Evolutionary conservation across 2,797 vertebrate genomes (phyloP), one percentile per base, ranked within the genome.

Genomic region (Lagocephalus sceleratus): DNA sequence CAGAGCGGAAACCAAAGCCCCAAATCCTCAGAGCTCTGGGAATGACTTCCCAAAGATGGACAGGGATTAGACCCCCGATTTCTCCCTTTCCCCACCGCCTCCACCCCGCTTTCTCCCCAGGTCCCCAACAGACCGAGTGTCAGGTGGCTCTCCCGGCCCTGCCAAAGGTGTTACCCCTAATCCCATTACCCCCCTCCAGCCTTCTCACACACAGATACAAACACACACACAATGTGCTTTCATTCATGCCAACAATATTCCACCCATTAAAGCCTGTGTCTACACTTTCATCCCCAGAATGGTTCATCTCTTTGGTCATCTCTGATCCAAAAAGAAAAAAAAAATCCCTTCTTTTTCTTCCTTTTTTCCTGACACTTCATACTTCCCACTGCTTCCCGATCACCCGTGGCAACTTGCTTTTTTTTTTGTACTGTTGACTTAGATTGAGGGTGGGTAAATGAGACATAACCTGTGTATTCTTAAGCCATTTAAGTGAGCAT

Each of bases 1-100:
- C 91, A 91, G 92, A 92, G 91, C 71, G 91, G 93, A 93, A 95
- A 95, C 91, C 80, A 88, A 90, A 86, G 69, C 72, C 69, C 78
- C 87, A 89, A 90, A 90, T 87, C 87, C 87, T 85, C 76, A 68
- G 84, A 87, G 89, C 89, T 84, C 84, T 78, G 87, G 87, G 87
- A 90, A 89, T 89, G 85, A 89, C 84, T 88, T 90, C 84, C 86
- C 86, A 85, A 87, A 89, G 86, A 89, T 84, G 87, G 87, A 88
- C 81, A 83, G 15, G 88, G 87, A 90, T 91, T 90, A 91, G 86
- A 85, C 83, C 85, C 84, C 83, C 75, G 79, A 77, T 84, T 83
- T 85, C 80, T 88, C 80, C 75, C 76, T 83, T 75, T 67, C 76
- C 74, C 72, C 70, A 47, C 68, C 60, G 74, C 75, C 75, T 72